Percentiles rank a stretch among this genome's conserved stretches.
phyloP scores from a whole-genome alignment of 2,888 invertebrate genomes.

The Meta bourneti region DNA sequence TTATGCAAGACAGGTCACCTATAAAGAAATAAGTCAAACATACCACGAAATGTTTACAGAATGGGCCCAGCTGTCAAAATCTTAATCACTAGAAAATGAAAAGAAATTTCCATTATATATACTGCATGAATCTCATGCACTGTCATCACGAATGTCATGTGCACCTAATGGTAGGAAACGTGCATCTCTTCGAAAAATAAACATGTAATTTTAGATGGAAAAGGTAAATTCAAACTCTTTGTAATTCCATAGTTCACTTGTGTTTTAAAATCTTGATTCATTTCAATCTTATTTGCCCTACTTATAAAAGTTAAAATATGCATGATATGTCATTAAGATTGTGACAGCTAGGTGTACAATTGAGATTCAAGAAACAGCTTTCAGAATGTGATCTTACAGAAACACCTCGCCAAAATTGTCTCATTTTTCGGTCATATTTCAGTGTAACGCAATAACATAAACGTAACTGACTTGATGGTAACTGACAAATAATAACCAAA shows the following conservation, averaged over 20 bases:
- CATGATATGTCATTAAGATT: constrained; percentile 24
- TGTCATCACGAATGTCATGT: background rate
- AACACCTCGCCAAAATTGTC: constrained; percentile 71
- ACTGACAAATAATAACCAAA: constrained; percentile 41
- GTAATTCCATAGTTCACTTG: no score
- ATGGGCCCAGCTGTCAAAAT: no score
- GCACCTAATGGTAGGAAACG: background rate
- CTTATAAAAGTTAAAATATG: background rate
- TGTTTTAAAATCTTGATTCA: no score
- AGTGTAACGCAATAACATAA: constrained; percentile 44
- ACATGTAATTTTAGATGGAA: background rate
- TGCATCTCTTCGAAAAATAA: background rate
- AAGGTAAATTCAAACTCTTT: no score
- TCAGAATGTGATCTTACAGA: constrained; percentile 54
- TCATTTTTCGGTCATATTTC: constrained; percentile 66
- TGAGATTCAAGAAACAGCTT: constrained; percentile 16
- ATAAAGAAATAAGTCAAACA: no score
- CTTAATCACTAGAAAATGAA: no score
- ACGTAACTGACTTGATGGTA: constrained; percentile 11
- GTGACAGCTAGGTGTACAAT: constrained; percentile 24
- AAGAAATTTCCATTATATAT: no score
- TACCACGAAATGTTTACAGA: no score
- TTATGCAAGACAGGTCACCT: no score
- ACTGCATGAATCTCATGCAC: no score
- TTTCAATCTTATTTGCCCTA: no score